phyloP scores from a whole-genome alignment of 2,113 vertebrate genomes.

The Rhombomys opimus region DNA sequence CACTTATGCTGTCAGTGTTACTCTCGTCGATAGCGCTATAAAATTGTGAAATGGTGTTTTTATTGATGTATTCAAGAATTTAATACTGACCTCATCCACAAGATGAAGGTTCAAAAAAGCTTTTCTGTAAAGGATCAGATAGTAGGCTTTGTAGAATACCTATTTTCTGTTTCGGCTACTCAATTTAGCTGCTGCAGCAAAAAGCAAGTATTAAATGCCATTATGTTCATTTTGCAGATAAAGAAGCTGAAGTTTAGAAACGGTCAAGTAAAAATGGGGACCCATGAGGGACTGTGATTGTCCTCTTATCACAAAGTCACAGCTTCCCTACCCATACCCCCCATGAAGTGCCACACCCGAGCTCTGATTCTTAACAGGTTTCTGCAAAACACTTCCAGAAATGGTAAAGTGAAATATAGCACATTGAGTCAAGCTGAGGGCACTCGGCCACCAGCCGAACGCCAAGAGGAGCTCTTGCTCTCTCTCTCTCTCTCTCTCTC shows the following conservation, averaged over 20 bases:
- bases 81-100: background rate
- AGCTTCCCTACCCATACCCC: background rate
- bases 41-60: background rate
- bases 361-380: background rate
- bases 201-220: constrained; percentile 3
- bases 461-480: rapidly evolving
- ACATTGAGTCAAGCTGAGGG: background rate
- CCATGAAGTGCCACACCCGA: background rate
- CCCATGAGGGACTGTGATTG: background rate
- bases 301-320: background rate
- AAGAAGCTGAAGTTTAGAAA: background rate
- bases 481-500: background rate
- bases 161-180: background rate
- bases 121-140: background rate
- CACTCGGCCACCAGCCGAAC: background rate
- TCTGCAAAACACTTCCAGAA: background rate
- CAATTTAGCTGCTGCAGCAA: background rate
- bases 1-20: background rate
- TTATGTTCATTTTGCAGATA: background rate
- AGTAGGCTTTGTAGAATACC: background rate
- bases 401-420: background rate
- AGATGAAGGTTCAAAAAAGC: background rate
- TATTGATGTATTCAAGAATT: background rate
- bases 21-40: background rate
- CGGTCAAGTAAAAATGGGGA: background rate